phyloP scores from a whole-genome alignment of 2,113 vertebrate genomes.

The Oreamnos americanus region DNA sequence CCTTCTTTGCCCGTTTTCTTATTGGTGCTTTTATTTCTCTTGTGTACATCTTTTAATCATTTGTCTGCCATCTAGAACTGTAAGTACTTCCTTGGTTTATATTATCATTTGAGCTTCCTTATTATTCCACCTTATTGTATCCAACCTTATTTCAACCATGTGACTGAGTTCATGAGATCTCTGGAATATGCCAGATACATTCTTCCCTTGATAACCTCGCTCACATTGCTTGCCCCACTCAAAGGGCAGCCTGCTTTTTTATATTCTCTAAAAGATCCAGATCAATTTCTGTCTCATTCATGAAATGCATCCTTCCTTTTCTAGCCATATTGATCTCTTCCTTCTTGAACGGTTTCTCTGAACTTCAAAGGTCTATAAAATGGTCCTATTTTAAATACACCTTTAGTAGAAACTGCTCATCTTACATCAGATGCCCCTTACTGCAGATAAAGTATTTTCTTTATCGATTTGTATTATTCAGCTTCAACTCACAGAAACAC shows the following conservation, averaged over 20 bases:
- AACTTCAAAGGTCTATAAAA: conserved; percentile 26
- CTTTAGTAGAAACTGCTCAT: conserved; percentile 1
- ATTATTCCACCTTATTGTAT: not conserved
- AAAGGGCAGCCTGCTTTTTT: not conserved
- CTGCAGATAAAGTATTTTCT: not conserved
- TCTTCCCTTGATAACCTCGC: not conserved
- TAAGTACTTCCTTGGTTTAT: not conserved
- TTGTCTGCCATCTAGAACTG: not conserved
- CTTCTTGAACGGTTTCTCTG: conserved; percentile 34
- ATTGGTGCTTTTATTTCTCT: not conserved
- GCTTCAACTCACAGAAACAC: not conserved
- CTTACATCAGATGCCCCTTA: not conserved
- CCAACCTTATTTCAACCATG: not conserved
- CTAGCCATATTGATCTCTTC: not conserved
- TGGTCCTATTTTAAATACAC: not conserved
- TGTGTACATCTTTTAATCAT: not conserved
- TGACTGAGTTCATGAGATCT: not conserved
- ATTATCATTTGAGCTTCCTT: not conserved
- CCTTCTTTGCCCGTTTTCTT: not conserved
- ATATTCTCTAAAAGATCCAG: not conserved
- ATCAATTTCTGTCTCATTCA: not conserved
- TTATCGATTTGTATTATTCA: not conserved
- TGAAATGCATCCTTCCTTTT: conserved; percentile 13
- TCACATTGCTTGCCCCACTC: not conserved
- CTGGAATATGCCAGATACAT: not conserved